Evolutionary conservation across 2,888 invertebrate species (phyloP), one percentile per base, ranked within the genome.

Genomic region (Hymenopus coronatus): DNA sequence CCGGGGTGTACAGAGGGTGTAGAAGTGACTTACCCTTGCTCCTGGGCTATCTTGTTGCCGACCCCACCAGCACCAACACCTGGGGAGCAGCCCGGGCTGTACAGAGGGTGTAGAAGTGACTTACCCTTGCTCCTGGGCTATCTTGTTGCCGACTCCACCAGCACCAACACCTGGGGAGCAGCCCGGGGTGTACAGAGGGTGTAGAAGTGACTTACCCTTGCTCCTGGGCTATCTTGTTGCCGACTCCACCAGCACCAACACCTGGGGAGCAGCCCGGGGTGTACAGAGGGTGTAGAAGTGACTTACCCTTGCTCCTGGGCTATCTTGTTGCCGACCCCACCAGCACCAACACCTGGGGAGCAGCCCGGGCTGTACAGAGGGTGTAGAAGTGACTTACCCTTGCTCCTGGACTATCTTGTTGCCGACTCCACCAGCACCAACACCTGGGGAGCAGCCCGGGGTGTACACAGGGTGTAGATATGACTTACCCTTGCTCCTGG

Each of bases 61-160:
- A n/a, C n/a, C 92, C 93, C 93, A 93, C 91, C 92, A 91, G 8
- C 2, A 40, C 12, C 40, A 40, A 40, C 40, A 40, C 9, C n/a
- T n/a, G n/a, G 9, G 40, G 40, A 40, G 12, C 40, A 40, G 6
- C 40, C 2, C 40, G 12, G 0, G 40, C 1, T 8, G 8, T 33
- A 4, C 33, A 4, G 7, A 33, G 3, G 8, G 33, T 33, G 33
- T 33, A 6, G 1, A 33, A 7, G 12, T 40, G 40, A 90, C 91
- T 91, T 91, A 93, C 93, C 93, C 93, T 91, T 93, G 93, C 90
- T 92, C 91, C 90, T 93, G 92, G 8, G 92, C 92, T 88, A 93
- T 92, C 91, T 93, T 92, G 88, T 93, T 91, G 91, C 93, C n/a
- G n/a, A n/a, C n/a, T 92, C 93, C 93, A 93, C 91, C 92, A 91